Evolutionary conservation across 1,140 invertebrate species (phyloP).

Genomic region (Drosophila nannoptera): DNA sequence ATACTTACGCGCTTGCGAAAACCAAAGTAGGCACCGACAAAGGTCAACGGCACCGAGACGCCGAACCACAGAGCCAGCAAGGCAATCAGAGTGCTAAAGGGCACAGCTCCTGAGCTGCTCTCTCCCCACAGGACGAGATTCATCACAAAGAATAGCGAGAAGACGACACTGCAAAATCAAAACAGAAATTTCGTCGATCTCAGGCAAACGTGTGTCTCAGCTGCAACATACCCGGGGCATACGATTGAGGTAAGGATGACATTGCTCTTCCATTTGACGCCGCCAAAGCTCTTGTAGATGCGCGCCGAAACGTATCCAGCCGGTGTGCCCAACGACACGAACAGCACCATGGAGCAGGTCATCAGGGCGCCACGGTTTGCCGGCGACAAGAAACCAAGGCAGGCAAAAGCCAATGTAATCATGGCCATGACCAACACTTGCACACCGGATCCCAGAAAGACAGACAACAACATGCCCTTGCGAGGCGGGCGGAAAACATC

Average conservation of each 20-base stretch:
- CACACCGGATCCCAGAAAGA: constrained; percentile 95
- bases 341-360: constrained; percentile 97
- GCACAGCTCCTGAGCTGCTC: constrained; percentile 96
- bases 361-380: constrained; percentile 98
- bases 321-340: constrained; percentile 95
- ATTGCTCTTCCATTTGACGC: constrained; percentile 99
- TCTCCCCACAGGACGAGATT: constrained; percentile 97
- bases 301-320: constrained; percentile 97
- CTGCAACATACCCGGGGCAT: constrained; percentile 89
- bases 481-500: constrained; percentile 97
- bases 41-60: constrained; percentile 98
- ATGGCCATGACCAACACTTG: constrained; percentile 92
- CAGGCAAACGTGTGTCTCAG: background rate
- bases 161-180: constrained; percentile 88
- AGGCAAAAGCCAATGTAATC: constrained; percentile 94
- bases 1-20: constrained; percentile 94
- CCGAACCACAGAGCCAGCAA: constrained; percentile 97
- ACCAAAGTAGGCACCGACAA: constrained; percentile 98
- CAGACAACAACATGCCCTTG: constrained; percentile 96
- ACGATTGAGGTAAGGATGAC: constrained; percentile 96
- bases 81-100: constrained; percentile 98
- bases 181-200: constrained; percentile 21
- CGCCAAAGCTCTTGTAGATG: constrained; percentile 98
- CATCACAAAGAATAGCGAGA: constrained; percentile 96
- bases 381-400: constrained; percentile 97